phyloP scores from a whole-genome alignment of 2,888 invertebrate species.

The Vesta saturnalis region DNA sequence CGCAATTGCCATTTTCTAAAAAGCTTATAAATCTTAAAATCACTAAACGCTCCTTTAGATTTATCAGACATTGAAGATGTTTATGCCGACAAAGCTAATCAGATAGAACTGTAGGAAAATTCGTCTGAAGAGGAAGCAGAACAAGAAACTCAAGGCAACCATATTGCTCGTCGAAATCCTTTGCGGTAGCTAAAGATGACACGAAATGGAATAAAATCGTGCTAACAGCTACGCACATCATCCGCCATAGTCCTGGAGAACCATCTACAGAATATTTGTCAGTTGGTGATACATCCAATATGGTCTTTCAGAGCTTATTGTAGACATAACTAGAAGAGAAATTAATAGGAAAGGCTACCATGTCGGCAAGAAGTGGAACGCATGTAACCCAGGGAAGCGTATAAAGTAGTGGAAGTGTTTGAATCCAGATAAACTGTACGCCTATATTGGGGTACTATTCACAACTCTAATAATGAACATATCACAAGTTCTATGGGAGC shows the following conservation, averaged over 20 bases:
- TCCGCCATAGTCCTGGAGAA: background rate
- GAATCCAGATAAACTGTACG: background rate
- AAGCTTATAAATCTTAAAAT: no score
- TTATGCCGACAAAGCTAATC: no score
- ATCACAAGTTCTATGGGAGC: constrained; percentile 3
- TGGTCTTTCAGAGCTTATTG: background rate
- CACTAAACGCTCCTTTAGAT: no score
- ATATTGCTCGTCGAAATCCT: background rate
- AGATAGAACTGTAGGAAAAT: background rate
- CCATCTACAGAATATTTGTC: background rate
- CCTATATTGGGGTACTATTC: background rate
- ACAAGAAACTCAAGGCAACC: background rate
- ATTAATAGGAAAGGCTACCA: background rate
- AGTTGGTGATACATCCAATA: background rate
- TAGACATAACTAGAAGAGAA: background rate
- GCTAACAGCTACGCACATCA: background rate
- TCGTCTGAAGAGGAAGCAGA: background rate
- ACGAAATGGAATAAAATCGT: background rate
- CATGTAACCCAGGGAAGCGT: constrained; percentile 3
- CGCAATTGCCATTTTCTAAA: no score
- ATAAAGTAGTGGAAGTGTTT: background rate
- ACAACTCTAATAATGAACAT: constrained; percentile 2
- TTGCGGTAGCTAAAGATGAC: no score
- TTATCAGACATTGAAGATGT: no score
- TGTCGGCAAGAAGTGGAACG: constrained; percentile 1